Conservation (phyloP, 2,113 vertebrate species). For the Chrysochloris asiatica region DNA sequence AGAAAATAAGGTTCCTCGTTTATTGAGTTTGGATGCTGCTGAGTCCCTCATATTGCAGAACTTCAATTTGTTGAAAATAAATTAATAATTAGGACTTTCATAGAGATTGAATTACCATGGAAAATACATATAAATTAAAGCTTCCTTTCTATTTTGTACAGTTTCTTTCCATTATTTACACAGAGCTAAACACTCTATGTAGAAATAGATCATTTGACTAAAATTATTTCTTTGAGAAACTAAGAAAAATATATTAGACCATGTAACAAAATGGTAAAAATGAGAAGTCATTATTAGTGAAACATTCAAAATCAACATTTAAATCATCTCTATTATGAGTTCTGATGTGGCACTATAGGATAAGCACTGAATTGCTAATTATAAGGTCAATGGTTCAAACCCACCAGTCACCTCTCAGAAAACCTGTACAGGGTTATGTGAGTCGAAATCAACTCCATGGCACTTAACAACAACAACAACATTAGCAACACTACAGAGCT, state of each 20-base stretch:
- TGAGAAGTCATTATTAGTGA: not conserved
- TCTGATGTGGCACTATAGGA: too few relatives aligned
- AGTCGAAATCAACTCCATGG: too few relatives aligned
- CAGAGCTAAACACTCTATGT: not conserved
- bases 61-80: not conserved
- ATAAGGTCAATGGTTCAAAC: too few relatives aligned
- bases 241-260: not conserved
- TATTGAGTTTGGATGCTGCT: not conserved
- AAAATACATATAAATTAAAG: not conserved
- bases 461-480: too few relatives aligned
- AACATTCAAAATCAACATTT: conserved; percentile 26
- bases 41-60: not conserved
- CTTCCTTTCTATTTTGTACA: conserved; percentile 32
- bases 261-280: conserved; percentile 1
- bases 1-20: not conserved
- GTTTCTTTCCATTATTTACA: not conserved
- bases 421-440: too few relatives aligned
- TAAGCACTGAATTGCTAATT: too few relatives aligned
- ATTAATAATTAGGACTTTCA: not conserved
- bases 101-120: not conserved
- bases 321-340: not conserved
- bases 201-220: conserved; percentile 4
- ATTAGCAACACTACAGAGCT: not conserved
- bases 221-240: not conserved
- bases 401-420: too few relatives aligned